A percentile compares a stretch with the other conserved stretches of the same genome.
phyloP scores from a whole-genome alignment of 2,113 vertebrate genomes.

The Okapia johnstoni region DNA sequence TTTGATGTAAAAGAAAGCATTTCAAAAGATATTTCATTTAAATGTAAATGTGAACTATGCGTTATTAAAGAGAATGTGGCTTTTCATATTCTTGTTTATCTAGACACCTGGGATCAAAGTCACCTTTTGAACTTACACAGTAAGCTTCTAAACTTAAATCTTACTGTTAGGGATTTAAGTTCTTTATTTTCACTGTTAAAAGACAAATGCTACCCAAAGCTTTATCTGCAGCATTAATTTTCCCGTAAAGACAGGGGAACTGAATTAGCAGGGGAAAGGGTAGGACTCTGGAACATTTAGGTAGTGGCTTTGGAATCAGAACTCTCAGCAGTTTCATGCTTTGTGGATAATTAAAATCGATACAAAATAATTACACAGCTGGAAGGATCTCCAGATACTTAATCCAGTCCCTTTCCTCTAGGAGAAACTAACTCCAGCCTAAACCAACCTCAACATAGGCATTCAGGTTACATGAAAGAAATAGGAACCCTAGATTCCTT shows the following conservation, averaged over 20 bases:
- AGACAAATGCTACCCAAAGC: constrained; percentile 33
- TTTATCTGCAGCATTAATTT: constrained; percentile 47
- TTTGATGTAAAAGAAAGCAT: constrained; percentile 57
- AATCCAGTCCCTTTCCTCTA: constrained; percentile 15
- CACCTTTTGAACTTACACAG: constrained; percentile 52
- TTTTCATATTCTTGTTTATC: constrained; percentile 66
- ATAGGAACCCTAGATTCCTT: background rate
- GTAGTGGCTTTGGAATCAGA: constrained; percentile 9
- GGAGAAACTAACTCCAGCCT: background rate
- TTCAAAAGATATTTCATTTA: constrained; percentile 69
- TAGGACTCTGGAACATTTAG: constrained; percentile 1
- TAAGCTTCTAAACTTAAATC: constrained; percentile 52
- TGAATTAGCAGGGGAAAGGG: constrained; percentile 30
- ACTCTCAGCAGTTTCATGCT: constrained; percentile 34
- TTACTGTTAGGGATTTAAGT: background rate
- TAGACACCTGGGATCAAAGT: constrained; percentile 65
- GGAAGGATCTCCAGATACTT: constrained; percentile 43
- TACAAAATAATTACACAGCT: constrained; percentile 57
- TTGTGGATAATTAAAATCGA: constrained; percentile 56
- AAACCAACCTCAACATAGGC: background rate
- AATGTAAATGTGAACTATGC: constrained; percentile 75
- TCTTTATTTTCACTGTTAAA: constrained; percentile 17
- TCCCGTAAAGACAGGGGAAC: background rate
- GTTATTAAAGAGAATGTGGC: constrained; percentile 65
- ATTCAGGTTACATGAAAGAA: background rate